These are phyloP conservation scores for Noctua janthina DNA, from an alignment of 2,888 invertebrate genomes.

Conservation along the genomic window DNA sequence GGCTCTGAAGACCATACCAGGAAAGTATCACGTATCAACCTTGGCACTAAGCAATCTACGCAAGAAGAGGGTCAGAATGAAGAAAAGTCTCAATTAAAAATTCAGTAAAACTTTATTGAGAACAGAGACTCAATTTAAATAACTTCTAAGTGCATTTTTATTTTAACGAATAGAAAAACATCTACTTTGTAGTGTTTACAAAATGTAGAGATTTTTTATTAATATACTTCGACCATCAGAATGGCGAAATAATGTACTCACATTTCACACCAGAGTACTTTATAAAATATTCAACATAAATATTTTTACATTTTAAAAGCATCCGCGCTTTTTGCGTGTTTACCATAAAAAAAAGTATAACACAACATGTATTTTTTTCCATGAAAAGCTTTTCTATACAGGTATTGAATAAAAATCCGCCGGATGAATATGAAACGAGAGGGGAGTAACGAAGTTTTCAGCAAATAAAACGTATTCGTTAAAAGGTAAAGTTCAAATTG, in stretches of 20 bases:
- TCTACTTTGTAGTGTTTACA: background rate
- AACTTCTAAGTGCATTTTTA: background rate
- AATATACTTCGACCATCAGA: background rate
- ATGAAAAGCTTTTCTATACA: slow-evolving; percentile 32
- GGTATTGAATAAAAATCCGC: slow-evolving; percentile 47
- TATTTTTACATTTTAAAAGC: slow-evolving; percentile 33
- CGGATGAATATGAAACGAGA: slow-evolving; percentile 49
- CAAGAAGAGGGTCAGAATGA: background rate
- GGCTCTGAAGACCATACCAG: background rate
- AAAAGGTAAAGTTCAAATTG: background rate
- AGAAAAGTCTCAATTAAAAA: background rate
- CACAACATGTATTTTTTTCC: slow-evolving; percentile 19
- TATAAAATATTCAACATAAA: background rate
- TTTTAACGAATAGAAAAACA: background rate
- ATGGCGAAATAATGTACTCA: slow-evolving; percentile 14
- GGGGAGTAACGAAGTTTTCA: slow-evolving; percentile 31
- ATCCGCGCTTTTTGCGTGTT: slow-evolving; percentile 30
- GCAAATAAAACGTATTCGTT: slow-evolving; percentile 34
- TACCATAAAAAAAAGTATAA: slow-evolving; percentile 30
- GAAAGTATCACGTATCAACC: background rate
- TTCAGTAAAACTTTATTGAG: background rate
- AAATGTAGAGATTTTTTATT: background rate
- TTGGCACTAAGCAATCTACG: background rate
- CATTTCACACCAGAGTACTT: slow-evolving; percentile 9
- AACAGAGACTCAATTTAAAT: background rate